A percentile compares a stretch with the other conserved stretches of the same genome.
phyloP scores from a whole-genome alignment of 2,797 vertebrate species.

The Loris lydekkerianus region DNA sequence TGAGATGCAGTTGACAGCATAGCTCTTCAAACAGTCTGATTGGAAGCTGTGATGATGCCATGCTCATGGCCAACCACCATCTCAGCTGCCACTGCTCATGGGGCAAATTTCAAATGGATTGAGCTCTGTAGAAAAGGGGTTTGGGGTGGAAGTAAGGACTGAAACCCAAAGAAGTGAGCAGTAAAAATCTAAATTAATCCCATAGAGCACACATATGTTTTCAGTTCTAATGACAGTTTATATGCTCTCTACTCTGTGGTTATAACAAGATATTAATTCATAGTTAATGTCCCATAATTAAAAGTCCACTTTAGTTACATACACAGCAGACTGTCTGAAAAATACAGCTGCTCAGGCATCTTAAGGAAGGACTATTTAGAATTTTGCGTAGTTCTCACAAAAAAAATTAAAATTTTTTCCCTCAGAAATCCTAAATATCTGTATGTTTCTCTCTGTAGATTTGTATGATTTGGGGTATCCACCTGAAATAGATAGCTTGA shows the following conservation, averaged over 20 bases:
- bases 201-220: not conserved
- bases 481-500: not conserved
- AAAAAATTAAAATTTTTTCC: conserved; percentile 32
- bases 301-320: conserved; percentile 52
- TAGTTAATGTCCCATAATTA: conserved; percentile 50
- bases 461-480: not conserved
- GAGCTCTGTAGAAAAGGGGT: not conserved
- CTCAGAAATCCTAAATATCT: not conserved
- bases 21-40: not conserved
- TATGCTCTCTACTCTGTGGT: not conserved
- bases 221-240: not conserved
- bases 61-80: not conserved
- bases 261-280: conserved; percentile 55
- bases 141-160: not conserved
- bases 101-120: not conserved
- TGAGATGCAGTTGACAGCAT: not conserved
- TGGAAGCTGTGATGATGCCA: not conserved
- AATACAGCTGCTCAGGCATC: conserved; percentile 9
- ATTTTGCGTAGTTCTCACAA: conserved; percentile 17
- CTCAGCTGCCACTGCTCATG: not conserved
- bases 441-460: not conserved
- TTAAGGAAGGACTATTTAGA: conserved; percentile 44
- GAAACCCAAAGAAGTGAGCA: not conserved
- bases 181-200: conserved; percentile 16
- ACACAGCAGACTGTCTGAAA: conserved; percentile 34